phyloP scores from a whole-genome alignment of 2,113 vertebrate genomes.

The Thalassarche chlororhynchos region DNA sequence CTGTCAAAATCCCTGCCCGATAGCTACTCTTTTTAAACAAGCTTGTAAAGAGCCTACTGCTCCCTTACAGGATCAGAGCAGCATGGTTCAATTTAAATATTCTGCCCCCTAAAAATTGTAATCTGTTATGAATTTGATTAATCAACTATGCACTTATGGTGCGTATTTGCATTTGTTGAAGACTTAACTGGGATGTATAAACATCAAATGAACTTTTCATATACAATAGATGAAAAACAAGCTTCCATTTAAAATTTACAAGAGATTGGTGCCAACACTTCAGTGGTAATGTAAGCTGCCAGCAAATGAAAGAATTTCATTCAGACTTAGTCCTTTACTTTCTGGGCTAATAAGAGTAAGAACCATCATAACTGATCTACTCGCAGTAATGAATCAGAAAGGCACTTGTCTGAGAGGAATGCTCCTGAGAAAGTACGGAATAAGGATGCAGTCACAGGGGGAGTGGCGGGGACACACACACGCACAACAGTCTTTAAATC shows the following conservation, averaged over 20 bases:
- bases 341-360: not conserved
- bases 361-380: not conserved
- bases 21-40: not conserved
- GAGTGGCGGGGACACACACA: not conserved
- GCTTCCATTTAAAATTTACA: not conserved
- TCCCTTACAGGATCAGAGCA: not conserved
- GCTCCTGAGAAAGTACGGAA: fast-evolving
- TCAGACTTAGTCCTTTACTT: not conserved
- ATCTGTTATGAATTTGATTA: not conserved
- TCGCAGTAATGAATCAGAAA: not conserved
- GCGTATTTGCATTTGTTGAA: not conserved
- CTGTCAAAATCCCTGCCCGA: not conserved
- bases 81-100: fast-evolving
- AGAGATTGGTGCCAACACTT: not conserved
- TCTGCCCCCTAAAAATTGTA: not conserved
- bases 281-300: not conserved
- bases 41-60: not conserved
- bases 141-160: not conserved
- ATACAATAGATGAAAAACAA: not conserved
- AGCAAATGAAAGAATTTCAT: not conserved
- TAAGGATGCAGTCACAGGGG: not conserved
- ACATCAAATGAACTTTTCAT: not conserved
- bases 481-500: not conserved
- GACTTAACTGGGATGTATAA: not conserved
- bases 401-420: not conserved